Evolutionary conservation across 2,888 invertebrate genomes (phyloP).

Genomic region (Onchidella celtica): DNA sequence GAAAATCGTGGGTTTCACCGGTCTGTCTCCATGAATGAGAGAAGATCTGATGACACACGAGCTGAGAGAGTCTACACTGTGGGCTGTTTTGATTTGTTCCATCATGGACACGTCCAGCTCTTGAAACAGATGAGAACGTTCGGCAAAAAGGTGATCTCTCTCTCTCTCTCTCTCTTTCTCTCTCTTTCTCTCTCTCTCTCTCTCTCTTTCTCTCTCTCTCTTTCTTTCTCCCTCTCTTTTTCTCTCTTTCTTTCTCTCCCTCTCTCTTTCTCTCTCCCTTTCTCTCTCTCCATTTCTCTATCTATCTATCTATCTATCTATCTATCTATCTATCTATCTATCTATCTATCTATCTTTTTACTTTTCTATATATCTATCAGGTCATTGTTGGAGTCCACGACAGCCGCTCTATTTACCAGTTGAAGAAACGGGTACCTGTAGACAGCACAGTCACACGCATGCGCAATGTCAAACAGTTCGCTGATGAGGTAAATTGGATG

Average conservation of each 20-base stretch:
- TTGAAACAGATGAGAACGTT: slow-evolving; percentile 64
- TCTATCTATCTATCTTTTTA: not conserved
- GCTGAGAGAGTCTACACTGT: slow-evolving; percentile 71
- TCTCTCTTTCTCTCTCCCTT: not conserved
- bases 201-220: slow-evolving; percentile 31
- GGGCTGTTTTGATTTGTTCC: slow-evolving; percentile 76
- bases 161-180: not conserved
- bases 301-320: slow-evolving; percentile 34
- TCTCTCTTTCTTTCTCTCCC: slow-evolving; percentile 17
- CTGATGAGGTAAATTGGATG: slow-evolving; percentile 63
- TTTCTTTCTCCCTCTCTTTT: slow-evolving; percentile 28
- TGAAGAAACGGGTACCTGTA: slow-evolving; percentile 73
- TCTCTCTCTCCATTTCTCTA: not conserved
- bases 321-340: slow-evolving; percentile 17
- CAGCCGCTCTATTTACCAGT: slow-evolving; percentile 69
- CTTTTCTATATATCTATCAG: no score
- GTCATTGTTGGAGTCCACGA: slow-evolving; percentile 73
- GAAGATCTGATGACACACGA: slow-evolving; percentile 51
- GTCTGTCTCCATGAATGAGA: slow-evolving; percentile 39
- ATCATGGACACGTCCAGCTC: slow-evolving; percentile 68
- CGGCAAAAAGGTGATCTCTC: slow-evolving; percentile 67
- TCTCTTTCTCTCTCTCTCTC: slow-evolving; percentile 4
- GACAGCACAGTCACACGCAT: slow-evolving; percentile 72
- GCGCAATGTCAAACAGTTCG: slow-evolving; percentile 73
- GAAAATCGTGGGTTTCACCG: no score